Evolutionary conservation across 2,113 vertebrate genomes (phyloP), one percentile per base, ranked within the genome.

Genomic region (Centropus bengalensis): DNA sequence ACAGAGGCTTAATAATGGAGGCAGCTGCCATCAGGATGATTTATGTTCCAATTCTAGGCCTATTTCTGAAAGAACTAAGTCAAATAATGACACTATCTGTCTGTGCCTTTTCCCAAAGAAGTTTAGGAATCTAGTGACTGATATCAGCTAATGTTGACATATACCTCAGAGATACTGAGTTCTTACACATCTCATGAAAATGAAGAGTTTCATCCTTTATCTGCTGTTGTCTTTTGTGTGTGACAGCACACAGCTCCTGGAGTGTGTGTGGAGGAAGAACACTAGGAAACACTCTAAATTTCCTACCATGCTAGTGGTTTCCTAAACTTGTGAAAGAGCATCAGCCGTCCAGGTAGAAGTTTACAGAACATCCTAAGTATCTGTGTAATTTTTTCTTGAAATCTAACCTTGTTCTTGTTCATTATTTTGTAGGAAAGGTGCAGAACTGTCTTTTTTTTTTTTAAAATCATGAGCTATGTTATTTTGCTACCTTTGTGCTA

Each of bases 341-440:
- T 68, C 58, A 76, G 9, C 17, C 66, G 68, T 6, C 4, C 27
- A 60, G 36, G 28, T 15, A 74, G 16, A 88, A 93, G 68, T 69
- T n/a, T 64, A 60, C 18, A 49, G 21, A 44, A 30, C 15, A 59
- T 82, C 18, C 10, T 20, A 38, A 42, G 1, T 17, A 51, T 3
- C 5, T 22, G 28, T 17, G 8, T 30, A 49, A 44, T 10, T 14
- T 60, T 77, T 69, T 77, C 14, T 73, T 83, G 68, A 77, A 66
- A 59, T 0, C 0, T 38, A 21, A 18, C 8, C 70, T 63, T 33
- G 5, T 40, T n/a, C 28, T 21, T 76, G 15, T 40, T 7, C 21
- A 5, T 52, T 77, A 9, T 36, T 77, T 77, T n/a, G 15, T 14
- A 2, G 42, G 32, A 12, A 2, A 10, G 24, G 10, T 80, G 7